These are phyloP conservation scores for Rotaria socialis DNA, from an alignment of 2,888 invertebrate genomes.

Conservation along the genomic window DNA sequence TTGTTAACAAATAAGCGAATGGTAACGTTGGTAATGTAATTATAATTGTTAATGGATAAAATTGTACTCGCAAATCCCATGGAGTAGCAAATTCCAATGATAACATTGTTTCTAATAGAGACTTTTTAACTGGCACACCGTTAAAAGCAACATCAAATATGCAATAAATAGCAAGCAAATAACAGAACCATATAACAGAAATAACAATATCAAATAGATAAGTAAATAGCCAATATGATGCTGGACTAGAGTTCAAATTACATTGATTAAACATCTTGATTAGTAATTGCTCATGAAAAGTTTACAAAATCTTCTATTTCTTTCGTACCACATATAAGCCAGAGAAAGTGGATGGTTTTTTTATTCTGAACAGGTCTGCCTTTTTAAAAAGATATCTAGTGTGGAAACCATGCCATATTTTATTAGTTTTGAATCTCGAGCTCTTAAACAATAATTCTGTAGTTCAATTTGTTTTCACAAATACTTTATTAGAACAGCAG, in stretches of 20 bases:
- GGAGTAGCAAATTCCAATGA: not conserved
- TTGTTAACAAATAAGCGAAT: constrained; percentile 25
- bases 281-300: no score
- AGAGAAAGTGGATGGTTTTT: no score
- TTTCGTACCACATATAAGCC: no score
- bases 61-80: not conserved
- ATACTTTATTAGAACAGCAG: no score
- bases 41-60: constrained; percentile 16
- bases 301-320: no score
- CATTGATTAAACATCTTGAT: no score
- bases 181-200: not conserved
- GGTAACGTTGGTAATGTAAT: constrained; percentile 28
- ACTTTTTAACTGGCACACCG: not conserved
- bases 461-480: no score
- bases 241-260: not conserved
- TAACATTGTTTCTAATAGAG: not conserved
- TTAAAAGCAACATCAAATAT: not conserved
- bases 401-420: no score
- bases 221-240: not conserved
- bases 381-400: no score
- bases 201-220: not conserved
- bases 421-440: no score
- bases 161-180: not conserved
- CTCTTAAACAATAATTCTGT: no score
- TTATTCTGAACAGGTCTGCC: no score